Evolutionary conservation across 2,113 vertebrate genomes (phyloP).

Genomic region (Pygoscelis antarcticus): DNA sequence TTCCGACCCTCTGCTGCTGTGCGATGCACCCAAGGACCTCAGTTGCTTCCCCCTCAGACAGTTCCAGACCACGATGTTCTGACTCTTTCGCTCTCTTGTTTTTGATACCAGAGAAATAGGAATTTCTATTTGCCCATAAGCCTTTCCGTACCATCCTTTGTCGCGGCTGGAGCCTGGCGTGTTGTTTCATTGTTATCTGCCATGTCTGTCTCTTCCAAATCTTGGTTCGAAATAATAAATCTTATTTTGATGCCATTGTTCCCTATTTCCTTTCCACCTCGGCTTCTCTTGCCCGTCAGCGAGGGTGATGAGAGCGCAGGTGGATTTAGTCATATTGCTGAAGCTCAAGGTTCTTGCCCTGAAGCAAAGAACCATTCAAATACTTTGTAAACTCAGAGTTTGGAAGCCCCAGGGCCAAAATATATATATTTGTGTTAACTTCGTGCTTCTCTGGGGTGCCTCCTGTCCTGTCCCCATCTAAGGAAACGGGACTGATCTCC

Average conservation of each 20-base stretch:
- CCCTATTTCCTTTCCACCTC: constrained; percentile 24
- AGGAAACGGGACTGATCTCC: neutral
- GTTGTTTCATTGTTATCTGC: neutral
- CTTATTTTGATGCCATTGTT: constrained; percentile 45
- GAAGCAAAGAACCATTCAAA: neutral
- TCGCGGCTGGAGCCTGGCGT: neutral
- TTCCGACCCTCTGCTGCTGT: neutral
- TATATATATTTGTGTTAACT: neutral
- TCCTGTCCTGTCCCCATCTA: neutral
- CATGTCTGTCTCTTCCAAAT: constrained; percentile 45
- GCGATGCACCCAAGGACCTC: neutral
- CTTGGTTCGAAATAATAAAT: constrained; percentile 56
- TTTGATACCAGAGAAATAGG: neutral
- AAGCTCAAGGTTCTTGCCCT: neutral
- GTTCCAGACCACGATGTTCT: neutral
- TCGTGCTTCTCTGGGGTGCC: neutral
- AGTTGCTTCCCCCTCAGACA: neutral
- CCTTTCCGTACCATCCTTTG: neutral
- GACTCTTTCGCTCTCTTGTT: neutral
- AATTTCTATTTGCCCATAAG: neutral
- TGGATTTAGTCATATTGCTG: neutral
- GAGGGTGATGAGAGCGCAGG: neutral
- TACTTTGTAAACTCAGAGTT: neutral
- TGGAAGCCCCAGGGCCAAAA: neutral
- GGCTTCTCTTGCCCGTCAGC: neutral